Evolutionary conservation across 2,888 invertebrate species (phyloP), one percentile per base, ranked within the genome.

Genomic region (Melanotus villosus): DNA sequence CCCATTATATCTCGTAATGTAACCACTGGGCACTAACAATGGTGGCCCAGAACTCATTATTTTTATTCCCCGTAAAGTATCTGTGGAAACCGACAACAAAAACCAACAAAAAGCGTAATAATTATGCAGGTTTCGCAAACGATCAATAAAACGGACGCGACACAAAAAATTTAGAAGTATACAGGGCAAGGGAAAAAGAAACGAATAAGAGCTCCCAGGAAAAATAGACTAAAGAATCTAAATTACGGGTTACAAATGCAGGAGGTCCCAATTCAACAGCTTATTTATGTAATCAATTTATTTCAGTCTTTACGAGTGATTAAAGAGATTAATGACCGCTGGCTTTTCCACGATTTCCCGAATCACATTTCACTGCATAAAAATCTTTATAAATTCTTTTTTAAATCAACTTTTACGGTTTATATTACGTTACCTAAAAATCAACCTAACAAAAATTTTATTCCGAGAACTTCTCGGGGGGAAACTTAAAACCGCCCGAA

Each of bases 201-300:
- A 32, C 52, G 32, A 52, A 14, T 32, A 50, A 50, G 36, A 56
- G 56, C 26, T 6, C 26, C n/a, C 9, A 23, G n/a, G 19, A 56
- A 56, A 56, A 36, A 38, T 36, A 12, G 6, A 21, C 45, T 45
- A 26, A n/a, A 19, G 58, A 12, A 26, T 9, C 58, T 58, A 58
- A 58, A 58, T 58, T 58, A 60, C 45, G 21, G 19, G 45, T 60
- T 45, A 60, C 59, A 45, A 47, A 47, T 34, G 59, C 59, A 47
- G 14, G n/a, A 23, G 52, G 30, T 16, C 54, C 16, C 34, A 32
- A 52, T 34, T 62, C 59, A 62, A 50, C 62, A 36, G 62, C 62
- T 62, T 62, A 47, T 62, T 62, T 63, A 54, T 54, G 63, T 63
- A 52, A 63, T 63, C 54, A 41, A 52, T 63, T 52, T 52, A 54